Base-by-base conservation (phyloP, 2,797 vertebrate species). In the Sarcoramphus papa region DNA sequence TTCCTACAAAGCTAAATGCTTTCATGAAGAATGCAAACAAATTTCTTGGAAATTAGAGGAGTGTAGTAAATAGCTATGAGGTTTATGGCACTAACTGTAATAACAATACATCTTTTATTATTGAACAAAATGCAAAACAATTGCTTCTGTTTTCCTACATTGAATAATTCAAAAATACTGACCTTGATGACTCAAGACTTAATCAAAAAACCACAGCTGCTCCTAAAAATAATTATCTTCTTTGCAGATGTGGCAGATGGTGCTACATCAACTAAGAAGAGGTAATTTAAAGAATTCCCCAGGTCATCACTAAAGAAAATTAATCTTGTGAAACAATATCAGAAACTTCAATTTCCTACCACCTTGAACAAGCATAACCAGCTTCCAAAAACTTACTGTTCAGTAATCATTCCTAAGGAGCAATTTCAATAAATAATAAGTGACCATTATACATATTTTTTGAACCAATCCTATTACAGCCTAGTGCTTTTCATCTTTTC, bases 231-330 rank as follows among this genome's bases (percentile, higher is more conserved):
- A 90, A 95, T 81, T 96, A 72, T 88, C 89, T 68, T 95, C 93
- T 95, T 92, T 93, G 92, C 86, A 95, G 92, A 93, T 93, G 93
- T 93, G 93, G 94, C 97, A 98, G 96, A 97, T 98, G 98, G 96
- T 95, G 48, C 70, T 92, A 91, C 92, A 78, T 91, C 85, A 81
- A 77, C 88, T 94, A 93, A 94, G 92, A 96, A 74, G 88, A 96
- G 78, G 91, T 76, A 97, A 96, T 97, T 97, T 97, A 82, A 95
- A 97, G 89, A 95, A 97, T 97, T 97, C 97, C 95, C 97, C 78
- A 96, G 90, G 89, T 96, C 89, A 97, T 45, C 81, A 90, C 86
- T 97, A 93, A 88, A 90, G 72, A 88, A 98, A 95, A 96, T 73
- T 53, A 86, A 85, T 93, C 86, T 85, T 79, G 35, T 89, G 89